These are phyloP conservation scores for Sander lucioperca DNA, from an alignment of 2,113 vertebrate species.

Conservation along the genomic window DNA sequence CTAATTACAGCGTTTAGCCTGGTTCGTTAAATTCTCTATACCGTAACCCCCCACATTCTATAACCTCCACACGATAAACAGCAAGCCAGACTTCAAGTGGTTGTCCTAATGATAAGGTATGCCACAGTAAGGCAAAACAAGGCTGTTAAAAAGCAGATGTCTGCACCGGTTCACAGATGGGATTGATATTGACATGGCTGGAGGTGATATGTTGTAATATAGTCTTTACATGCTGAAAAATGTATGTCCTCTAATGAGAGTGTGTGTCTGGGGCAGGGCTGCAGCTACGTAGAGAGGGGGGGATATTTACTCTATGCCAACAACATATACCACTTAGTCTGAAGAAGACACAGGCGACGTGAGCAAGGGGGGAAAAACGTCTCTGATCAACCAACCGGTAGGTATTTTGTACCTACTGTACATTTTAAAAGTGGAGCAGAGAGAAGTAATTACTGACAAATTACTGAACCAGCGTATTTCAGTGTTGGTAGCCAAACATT, in stretches of 20 bases:
- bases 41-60: neutral
- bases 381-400: slow-evolving; percentile 51
- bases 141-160: slow-evolving; percentile 83
- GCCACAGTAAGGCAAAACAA: slow-evolving; percentile 59
- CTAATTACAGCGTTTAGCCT: slow-evolving; percentile 14
- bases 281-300: slow-evolving; percentile 19
- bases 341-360: slow-evolving; percentile 21
- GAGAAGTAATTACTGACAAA: neutral
- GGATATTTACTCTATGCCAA: slow-evolving; percentile 55
- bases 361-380: slow-evolving; percentile 42
- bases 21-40: slow-evolving; percentile 23
- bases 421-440: neutral
- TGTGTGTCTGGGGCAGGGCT: slow-evolving; percentile 26
- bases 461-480: neutral
- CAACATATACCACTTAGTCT: slow-evolving; percentile 55
- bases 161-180: slow-evolving; percentile 68
- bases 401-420: slow-evolving; percentile 36
- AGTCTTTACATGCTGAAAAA: slow-evolving; percentile 50
- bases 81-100: slow-evolving; percentile 16
- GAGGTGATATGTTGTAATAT: slow-evolving; percentile 56
- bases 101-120: slow-evolving; percentile 76
- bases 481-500: neutral
- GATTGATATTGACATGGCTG: slow-evolving; percentile 72
- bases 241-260: slow-evolving; percentile 58
- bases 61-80: slow-evolving; percentile 31